A percentile compares a stretch with the other conserved stretches of the same genome.
Conservation (phyloP, 2,113 vertebrate genomes). For the Lynx canadensis region DNA sequence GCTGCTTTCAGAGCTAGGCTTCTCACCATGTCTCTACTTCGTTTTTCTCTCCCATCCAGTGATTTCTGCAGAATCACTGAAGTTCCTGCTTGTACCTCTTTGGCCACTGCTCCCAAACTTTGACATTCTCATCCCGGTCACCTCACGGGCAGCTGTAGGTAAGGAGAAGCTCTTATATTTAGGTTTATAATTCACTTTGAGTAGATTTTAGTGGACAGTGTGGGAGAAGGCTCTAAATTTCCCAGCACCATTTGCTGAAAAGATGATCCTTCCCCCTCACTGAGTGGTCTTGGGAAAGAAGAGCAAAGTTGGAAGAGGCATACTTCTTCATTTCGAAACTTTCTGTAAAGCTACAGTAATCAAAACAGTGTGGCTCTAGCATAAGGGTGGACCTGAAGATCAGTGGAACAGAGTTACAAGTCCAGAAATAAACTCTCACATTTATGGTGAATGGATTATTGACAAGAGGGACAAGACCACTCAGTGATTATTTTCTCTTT, state of each 20-base stretch:
- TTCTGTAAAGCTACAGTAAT: no score
- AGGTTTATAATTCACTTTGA: not conserved
- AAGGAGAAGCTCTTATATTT: not conserved
- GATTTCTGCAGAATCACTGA: not conserved
- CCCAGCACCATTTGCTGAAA: not conserved
- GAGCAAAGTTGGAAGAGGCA: no score
- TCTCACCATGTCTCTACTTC: not conserved
- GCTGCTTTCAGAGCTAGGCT: not conserved
- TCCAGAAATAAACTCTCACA: no score
- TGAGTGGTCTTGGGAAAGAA: not conserved
- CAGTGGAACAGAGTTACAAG: no score
- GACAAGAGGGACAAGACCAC: no score
- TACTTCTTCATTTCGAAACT: no score
- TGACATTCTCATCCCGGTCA: not conserved
- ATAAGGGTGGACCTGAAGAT: no score
- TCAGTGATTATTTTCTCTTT: not conserved
- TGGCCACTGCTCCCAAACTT: not conserved
- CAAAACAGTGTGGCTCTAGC: no score
- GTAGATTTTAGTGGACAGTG: not conserved
- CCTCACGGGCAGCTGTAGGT: not conserved
- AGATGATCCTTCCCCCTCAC: not conserved
- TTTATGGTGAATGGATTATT: no score
- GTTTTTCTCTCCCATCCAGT: not conserved
- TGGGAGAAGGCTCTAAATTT: not conserved
- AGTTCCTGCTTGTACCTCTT: not conserved